Base-by-base conservation (phyloP, 1,140 invertebrate genomes). In the Ceratosolen solmsi region DNA sequence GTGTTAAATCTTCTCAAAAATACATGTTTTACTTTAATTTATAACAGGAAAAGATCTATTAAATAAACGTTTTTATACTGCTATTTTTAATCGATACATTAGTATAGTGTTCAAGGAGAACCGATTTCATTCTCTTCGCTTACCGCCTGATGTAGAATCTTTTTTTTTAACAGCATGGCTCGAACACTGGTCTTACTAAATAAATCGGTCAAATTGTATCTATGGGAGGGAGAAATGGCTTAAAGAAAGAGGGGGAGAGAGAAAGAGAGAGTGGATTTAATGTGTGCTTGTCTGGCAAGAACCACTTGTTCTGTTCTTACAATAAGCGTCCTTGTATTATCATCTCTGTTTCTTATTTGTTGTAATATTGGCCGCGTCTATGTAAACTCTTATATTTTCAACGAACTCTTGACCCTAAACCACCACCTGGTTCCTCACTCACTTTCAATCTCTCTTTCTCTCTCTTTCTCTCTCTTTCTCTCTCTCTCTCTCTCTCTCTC, bases 241-340 rank as follows among this genome's bases (percentile, higher is more conserved):
- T 8, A 49, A 11, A 38, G 25, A 25, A 25, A 38, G 22, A 13
- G 38, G 41, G 22, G 36, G 51, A 11, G 22, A 41, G 1, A 46
- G 46, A 1, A 20, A 27, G 73, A n/a, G 0, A 13, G 56, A 27
- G 27, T 15, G 25, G 54, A 8, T n/a, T 2, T 4, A 38, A 0
- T 9, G 76, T 58, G 65, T 30, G 49, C n/a, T 58, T 49, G 49
- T 41, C 33, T 20, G 77, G 46, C 51, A 33, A 71, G 41, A 79
- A 71, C 77, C 77, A 79, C 77, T 79, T 79, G 77, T 79, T 79
- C 77, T 38, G 9, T 38, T 63, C 38, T 0, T 22, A 36, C 36
- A 3, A 60, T 17, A 25, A 27, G 54, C 56, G n/a, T 36, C 3
- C 20, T n/a, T n/a, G 15, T 17, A 11, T 56, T 30, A n/a, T 30